Percentiles rank a stretch among this genome's conserved stretches.
Evolutionary conservation across 35 echinoderm and acorn worm species (phyloP).

Genomic region (Stichopus chloronotus): DNA sequence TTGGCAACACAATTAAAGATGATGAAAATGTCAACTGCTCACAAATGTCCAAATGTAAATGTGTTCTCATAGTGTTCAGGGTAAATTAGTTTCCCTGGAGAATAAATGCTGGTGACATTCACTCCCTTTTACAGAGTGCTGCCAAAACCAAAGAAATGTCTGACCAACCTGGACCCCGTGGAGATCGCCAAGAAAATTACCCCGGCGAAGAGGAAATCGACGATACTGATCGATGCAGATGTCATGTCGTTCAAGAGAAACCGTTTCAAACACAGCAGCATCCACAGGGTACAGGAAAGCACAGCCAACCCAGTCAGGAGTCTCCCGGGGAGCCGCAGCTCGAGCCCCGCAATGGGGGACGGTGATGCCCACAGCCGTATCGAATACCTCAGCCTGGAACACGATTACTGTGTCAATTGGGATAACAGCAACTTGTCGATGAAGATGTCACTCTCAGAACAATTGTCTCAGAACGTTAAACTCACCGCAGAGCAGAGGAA

Average conservation of each 20-base stretch:
- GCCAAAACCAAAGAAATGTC: constrained; percentile 23
- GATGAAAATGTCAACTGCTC: too few relatives aligned
- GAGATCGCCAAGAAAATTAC: constrained; percentile 67
- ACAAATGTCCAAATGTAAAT: too few relatives aligned
- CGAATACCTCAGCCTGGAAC: constrained; percentile 50
- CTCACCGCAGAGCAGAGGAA: constrained; percentile 22
- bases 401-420: constrained; percentile 50
- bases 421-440: constrained; percentile 4
- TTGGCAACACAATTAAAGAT: too few relatives aligned
- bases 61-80: too few relatives aligned
- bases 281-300: constrained; percentile 23
- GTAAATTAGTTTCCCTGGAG: too few relatives aligned
- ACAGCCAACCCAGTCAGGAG: constrained; percentile 13
- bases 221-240: constrained; percentile 53
- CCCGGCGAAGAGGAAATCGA: constrained; percentile 68
- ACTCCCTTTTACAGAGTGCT: background rate
- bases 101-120: too few relatives aligned
- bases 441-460: constrained; percentile 13
- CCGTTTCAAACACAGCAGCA: constrained; percentile 52
- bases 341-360: background rate
- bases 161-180: constrained; percentile 38
- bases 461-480: background rate
- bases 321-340: constrained; percentile 39
- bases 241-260: constrained; percentile 23
- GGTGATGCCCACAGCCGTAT: background rate